Conservation (phyloP, 2,888 invertebrate species). For the Brachycybe producta region DNA sequence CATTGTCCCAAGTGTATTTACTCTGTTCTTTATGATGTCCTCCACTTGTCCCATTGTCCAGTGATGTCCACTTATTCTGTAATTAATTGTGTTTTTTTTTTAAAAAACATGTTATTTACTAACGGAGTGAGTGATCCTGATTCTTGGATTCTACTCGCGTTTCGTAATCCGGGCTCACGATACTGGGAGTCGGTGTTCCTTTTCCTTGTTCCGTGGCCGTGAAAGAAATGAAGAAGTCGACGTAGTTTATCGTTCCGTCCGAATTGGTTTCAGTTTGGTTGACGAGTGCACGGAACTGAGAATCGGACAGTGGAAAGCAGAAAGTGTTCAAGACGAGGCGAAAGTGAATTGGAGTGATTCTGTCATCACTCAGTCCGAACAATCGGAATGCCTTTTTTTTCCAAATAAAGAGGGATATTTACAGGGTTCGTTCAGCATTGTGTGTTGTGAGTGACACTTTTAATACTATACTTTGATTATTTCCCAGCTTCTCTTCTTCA, state of each 20-base stretch:
- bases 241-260: neutral
- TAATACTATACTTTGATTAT: neutral
- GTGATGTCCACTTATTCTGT: too few species aligned
- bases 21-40: too few species aligned
- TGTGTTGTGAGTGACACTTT: too few species aligned
- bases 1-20: too few species aligned
- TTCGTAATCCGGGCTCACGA: too few species aligned
- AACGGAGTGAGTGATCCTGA: neutral
- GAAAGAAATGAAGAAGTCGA: too few species aligned
- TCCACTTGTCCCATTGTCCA: too few species aligned
- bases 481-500: neutral
- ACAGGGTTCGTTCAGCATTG: too few species aligned
- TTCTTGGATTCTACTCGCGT: too few species aligned
- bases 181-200: too few species aligned
- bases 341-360: neutral
- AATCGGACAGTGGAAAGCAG: conserved; percentile 4
- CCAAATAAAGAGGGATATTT: too few species aligned
- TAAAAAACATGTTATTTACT: neutral
- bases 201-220: too few species aligned
- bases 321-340: neutral
- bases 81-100: neutral
- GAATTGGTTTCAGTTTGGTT: neutral
- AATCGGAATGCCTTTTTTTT: neutral
- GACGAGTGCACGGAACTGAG: neutral
- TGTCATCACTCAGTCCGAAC: neutral